Evolutionary conservation across 2,113 vertebrate species (phyloP), one percentile per base, ranked within the genome.

Genomic region (Gasterosteus aculeatus): DNA sequence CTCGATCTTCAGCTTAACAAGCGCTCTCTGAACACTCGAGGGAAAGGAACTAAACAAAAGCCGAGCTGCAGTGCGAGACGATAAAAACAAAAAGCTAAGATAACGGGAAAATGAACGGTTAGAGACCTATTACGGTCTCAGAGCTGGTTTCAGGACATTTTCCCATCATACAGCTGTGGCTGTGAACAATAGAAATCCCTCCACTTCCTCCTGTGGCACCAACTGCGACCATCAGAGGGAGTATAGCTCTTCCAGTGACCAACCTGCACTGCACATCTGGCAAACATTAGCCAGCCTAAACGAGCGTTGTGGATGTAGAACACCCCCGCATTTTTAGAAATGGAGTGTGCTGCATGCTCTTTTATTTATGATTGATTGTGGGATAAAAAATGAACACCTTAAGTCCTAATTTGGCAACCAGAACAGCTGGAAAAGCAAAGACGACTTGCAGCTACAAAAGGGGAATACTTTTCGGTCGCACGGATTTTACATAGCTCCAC

Each of bases 231-330:
- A 68, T 68, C 67, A 88, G 92, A 86, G 91, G 92, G 90, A 86
- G 91, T 69, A 51, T 46, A 53, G 80, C 7, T 81, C 81, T 68
- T 82, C 62, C 39, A 59, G 69, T 77, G 76, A 81, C 72, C 65
- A 80, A 90, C 88, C 87, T 85, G 86, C 74, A 63, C 59, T 33
- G 84, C 85, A 92, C 91, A 93, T 93, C 92, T 93, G 91, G 91
- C 84, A 93, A 89, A 85, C 84, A 92, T 92, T 93, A 92, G 77
- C 74, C 60, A 49, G 84, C 47, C 81, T 75, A 88, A 90, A 90
- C 54, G 85, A 93, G 68, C 60, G 88, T 69, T 89, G 86, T 85
- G 85, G 89, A 92, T 91, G 89, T 76, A 80, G 72, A 90, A 92
- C 90, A 92, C 90, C 88, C 89, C 87, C 85, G 26, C 90, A 88